Conservation (phyloP, 2,888 invertebrate genomes). For the Apamea monoglypha region DNA sequence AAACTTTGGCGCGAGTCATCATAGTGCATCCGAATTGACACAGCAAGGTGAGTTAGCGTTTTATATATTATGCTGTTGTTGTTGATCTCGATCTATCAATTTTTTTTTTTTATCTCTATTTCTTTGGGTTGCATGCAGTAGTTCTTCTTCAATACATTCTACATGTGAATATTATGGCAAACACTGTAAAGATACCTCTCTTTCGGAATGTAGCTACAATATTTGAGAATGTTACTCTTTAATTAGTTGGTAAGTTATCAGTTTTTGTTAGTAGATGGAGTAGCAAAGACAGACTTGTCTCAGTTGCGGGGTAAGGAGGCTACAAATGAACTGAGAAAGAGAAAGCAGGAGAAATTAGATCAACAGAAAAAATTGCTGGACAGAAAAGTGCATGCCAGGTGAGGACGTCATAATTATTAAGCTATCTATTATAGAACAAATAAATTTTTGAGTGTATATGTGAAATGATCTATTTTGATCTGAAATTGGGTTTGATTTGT, state of each 20-base stretch:
- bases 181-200: background rate
- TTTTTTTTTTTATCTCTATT: too few relatives aligned
- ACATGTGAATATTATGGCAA: background rate
- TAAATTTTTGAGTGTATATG: background rate
- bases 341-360: constrained; percentile 83
- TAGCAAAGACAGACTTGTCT: constrained; percentile 78
- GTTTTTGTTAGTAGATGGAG: constrained; percentile 65
- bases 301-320: constrained; percentile 84
- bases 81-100: background rate
- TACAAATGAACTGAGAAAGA: constrained; percentile 77
- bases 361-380: constrained; percentile 83
- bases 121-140: background rate
- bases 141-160: background rate
- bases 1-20: constrained; percentile 83
- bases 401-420: constrained; percentile 5
- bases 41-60: constrained; percentile 70
- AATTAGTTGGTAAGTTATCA: constrained; percentile 5
- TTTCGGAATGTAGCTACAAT: background rate
- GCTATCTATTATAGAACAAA: background rate
- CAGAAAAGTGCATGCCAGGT: constrained; percentile 86
- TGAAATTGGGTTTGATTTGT: background rate
- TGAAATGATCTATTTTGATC: background rate
- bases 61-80: background rate
- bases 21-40: constrained; percentile 75
- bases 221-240: background rate